Base-by-base conservation (phyloP, 2,113 vertebrate genomes). In the Zosterops borbonicus region DNA sequence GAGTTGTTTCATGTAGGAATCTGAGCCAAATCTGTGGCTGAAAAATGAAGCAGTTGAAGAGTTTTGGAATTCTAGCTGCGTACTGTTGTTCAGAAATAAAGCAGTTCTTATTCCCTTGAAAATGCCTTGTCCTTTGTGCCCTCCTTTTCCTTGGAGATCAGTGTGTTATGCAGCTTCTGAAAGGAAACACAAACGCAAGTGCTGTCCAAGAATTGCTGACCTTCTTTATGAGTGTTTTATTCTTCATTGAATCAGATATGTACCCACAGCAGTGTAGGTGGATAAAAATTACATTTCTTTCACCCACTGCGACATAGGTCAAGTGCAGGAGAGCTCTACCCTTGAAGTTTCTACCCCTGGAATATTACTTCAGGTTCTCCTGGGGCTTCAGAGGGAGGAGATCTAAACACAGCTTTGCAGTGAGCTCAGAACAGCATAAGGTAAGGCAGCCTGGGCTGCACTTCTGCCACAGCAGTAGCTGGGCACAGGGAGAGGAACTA, bases 181-280 rank as follows among this genome's bases (percentile, higher is more conserved):
- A 81, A 83, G 41, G 69, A 75, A 92, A 55, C 1, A 2, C 59
- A 67, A 81, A 31, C 56, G 44, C 56, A 55, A 90, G 58, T 41
- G 58, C 80, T 92, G 89, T 95, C 82, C 46, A 90, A 89, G 90
- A 94, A 92, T 64, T 81, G 33, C 83, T 94, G 89, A 87, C 94
- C 90, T 69, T 90, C 49, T 96, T 95, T 86, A 58, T 23, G 46
- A 69, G 56, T 86, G 41, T 78, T 95, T 89, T 81, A 28, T 81
- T 92, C 79, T 68, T 94, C 41, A n/a, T 4, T 75, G 79, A 56
- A 56, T 63, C 63, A 37, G 52, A 29, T 42, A 21, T 1, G 18
- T 78, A 78, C 18, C 53, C 5, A 0, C 56, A 55, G 42, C 37
- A 78, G 28, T 11, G 20, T 59, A 53, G 64, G 28, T 71, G 52